A percentile compares a stretch with the other conserved stretches of the same genome.
Conservation (phyloP, 2,888 invertebrate species). For the Cheilosia vernalis region DNA sequence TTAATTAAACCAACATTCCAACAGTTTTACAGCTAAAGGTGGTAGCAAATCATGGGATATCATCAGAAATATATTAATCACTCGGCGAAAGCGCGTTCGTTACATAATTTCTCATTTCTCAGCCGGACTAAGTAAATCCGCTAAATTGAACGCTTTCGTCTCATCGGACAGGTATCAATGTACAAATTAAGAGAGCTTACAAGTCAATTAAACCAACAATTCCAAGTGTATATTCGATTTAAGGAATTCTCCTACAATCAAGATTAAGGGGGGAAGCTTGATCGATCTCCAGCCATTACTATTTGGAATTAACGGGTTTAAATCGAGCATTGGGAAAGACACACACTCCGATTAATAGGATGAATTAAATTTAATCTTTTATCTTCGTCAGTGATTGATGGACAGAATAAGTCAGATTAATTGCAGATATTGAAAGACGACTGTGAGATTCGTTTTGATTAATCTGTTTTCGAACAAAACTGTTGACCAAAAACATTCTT, state of each 20-base stretch:
- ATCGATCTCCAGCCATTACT: neutral
- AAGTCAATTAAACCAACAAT: neutral
- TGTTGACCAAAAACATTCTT: neutral
- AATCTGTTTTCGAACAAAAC: neutral
- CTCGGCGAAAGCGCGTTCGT: too few relatives aligned
- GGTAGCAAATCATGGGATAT: too few relatives aligned
- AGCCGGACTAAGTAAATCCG: too few relatives aligned
- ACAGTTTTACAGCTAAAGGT: too few relatives aligned
- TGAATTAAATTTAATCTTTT: neutral
- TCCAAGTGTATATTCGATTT: neutral
- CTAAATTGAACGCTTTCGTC: too few relatives aligned
- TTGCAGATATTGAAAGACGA: neutral
- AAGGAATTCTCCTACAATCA: neutral
- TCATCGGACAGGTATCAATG: neutral
- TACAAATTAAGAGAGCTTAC: neutral
- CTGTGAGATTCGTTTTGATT: neutral
- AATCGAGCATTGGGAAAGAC: neutral
- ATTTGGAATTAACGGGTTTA: conserved; percentile 11
- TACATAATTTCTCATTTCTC: too few relatives aligned
- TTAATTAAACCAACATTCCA: too few relatives aligned
- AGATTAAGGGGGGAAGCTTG: neutral
- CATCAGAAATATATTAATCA: too few relatives aligned
- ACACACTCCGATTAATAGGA: neutral
- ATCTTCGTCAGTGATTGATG: neutral
- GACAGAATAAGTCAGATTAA: neutral